Conservation (phyloP, 1,140 invertebrate species). For the Pseudomyrmex cubaensis region DNA sequence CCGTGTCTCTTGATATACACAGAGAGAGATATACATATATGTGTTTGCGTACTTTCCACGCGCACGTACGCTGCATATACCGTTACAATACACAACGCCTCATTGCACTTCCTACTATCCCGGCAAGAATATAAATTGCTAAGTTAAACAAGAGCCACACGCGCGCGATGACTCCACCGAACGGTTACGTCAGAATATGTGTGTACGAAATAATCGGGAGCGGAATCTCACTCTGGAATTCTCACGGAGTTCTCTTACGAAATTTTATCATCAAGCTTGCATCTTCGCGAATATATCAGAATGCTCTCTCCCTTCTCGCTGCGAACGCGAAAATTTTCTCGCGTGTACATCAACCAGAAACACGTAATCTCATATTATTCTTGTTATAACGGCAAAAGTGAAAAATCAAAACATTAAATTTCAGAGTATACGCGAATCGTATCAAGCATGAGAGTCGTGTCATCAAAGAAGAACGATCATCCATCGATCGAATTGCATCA, state of each 20-base stretch:
- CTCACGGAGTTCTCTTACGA: constrained; percentile 28
- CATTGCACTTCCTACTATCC: constrained; percentile 67
- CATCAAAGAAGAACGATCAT: constrained; percentile 1
- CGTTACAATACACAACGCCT: constrained; percentile 59
- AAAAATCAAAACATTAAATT: background rate
- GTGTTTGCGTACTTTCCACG: too few species aligned
- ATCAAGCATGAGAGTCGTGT: background rate
- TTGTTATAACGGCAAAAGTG: background rate
- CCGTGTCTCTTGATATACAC: too few species aligned
- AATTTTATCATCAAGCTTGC: constrained; percentile 10
- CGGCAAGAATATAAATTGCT: constrained; percentile 69
- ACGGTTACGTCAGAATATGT: constrained; percentile 22
- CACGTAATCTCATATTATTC: background rate
- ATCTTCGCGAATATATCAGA: background rate
- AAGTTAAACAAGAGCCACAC: constrained; percentile 41
- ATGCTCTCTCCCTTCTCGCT: background rate
- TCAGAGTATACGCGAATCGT: background rate
- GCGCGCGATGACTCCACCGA: constrained; percentile 1
- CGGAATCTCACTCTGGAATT: constrained; percentile 23
- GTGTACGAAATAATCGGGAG: constrained; percentile 20
- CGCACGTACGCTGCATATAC: constrained; percentile 22
- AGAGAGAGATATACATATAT: too few species aligned
- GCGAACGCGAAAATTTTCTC: background rate
- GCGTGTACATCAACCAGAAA: background rate
- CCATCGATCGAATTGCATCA: constrained; percentile 53